These are phyloP conservation scores for Toxostoma redivivum DNA, from an alignment of 2,113 vertebrate genomes.

Conservation along the genomic window DNA sequence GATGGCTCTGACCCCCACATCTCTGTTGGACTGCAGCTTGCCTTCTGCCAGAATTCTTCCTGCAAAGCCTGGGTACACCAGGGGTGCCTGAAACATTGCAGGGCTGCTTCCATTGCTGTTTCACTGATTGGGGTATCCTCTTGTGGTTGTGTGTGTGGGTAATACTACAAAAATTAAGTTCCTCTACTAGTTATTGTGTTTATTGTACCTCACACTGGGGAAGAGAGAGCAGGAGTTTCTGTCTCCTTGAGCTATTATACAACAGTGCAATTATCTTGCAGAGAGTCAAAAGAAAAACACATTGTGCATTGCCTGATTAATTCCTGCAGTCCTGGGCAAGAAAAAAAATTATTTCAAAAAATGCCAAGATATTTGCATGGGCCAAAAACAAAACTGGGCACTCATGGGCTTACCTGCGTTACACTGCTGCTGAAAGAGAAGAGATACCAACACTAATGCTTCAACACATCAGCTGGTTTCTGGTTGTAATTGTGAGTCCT, in stretches of 20 bases:
- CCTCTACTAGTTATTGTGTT: not conserved
- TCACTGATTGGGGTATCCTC: not conserved
- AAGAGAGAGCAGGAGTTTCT: not conserved
- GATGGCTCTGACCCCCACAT: not conserved
- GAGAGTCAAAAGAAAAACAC: not conserved
- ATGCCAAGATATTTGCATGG: not conserved
- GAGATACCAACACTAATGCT: not conserved
- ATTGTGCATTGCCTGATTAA: not conserved
- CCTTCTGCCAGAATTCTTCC: not conserved
- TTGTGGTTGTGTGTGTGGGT: not conserved
- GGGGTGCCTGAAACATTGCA: not conserved
- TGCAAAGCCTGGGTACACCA: not conserved
- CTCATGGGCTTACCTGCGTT: not conserved
- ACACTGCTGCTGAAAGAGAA: not conserved
- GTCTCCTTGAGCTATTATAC: not conserved
- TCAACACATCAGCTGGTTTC: not conserved
- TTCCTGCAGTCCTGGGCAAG: not conserved
- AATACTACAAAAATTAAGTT: not conserved
- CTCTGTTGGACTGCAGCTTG: accelerated
- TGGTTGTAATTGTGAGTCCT: not conserved
- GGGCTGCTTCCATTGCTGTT: not conserved
- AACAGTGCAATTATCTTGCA: not conserved
- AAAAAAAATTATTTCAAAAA: not conserved
- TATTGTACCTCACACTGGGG: not conserved
- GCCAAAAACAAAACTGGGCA: not conserved